Evolutionary conservation across 37 sponge, comb jelly and placozoan species (phyloP).

Genomic region (Ephydatia muelleri): DNA sequence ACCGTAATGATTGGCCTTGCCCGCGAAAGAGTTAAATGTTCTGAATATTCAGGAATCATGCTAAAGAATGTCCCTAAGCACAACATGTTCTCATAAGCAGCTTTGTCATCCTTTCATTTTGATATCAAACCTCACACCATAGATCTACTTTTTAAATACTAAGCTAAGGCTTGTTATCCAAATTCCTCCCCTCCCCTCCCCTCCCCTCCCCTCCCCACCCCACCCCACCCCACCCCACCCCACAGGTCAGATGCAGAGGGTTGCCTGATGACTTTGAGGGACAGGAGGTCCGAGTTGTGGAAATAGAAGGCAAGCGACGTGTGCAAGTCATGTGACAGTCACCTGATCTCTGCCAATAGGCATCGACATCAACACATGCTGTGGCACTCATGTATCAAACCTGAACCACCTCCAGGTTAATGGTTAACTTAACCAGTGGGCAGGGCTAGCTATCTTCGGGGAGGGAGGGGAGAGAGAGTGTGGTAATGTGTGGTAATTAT

Average conservation of each 20-base stretch:
- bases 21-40: too few relatives aligned
- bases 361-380: slow-evolving; percentile 96
- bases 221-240: not conserved
- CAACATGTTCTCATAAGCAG: too few relatives aligned
- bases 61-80: too few relatives aligned
- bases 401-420: slow-evolving; percentile 78
- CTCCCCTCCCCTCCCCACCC: too few relatives aligned
- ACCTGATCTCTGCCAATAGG: slow-evolving; percentile 27
- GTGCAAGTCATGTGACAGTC: not conserved
- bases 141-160: not conserved
- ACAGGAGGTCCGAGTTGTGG: slow-evolving; percentile 83
- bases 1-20: too few relatives aligned
- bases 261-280: slow-evolving; percentile 95
- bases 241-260: slow-evolving; percentile 79
- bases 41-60: too few relatives aligned
- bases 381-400: slow-evolving; percentile 95
- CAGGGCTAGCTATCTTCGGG: not conserved
- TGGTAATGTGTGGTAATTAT: not conserved
- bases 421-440: not conserved
- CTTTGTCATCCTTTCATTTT: not conserved
- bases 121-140: not conserved
- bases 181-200: too few relatives aligned
- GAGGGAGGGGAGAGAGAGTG: not conserved
- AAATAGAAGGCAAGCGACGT: slow-evolving; percentile 75
- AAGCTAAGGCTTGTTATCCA: not conserved